phyloP scores from a whole-genome alignment of 2,888 invertebrate species.

The Notocelia uddmanniana region DNA sequence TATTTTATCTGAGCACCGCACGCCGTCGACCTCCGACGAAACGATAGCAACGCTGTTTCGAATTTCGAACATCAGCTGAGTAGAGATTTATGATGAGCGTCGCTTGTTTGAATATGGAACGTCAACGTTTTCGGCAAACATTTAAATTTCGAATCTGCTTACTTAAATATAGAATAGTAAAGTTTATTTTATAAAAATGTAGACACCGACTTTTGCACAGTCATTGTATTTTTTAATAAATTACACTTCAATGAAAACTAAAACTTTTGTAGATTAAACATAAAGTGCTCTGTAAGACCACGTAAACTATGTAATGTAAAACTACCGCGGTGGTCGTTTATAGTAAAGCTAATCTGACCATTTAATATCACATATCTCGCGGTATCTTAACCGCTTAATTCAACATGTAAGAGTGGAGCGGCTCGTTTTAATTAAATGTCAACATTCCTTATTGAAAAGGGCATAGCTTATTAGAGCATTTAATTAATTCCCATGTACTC shows the following conservation, averaged over 20 bases:
- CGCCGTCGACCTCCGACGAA: conserved; percentile 71
- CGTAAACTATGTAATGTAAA: conserved; percentile 25
- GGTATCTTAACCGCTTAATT: conserved; percentile 64
- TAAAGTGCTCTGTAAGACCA: background rate
- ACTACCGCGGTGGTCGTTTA: conserved; percentile 38
- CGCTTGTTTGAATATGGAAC: conserved; percentile 29
- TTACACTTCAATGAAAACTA: too few species aligned
- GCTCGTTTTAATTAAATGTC: conserved; percentile 75
- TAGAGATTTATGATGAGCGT: conserved; percentile 80
- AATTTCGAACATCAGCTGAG: conserved; percentile 81
- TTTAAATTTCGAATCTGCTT: conserved; percentile 24
- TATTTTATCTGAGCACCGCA: conserved; percentile 84
- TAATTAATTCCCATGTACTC: conserved; percentile 53
- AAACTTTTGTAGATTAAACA: conserved; percentile 9
- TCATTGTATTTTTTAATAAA: too few species aligned
- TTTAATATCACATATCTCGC: conserved; percentile 60
- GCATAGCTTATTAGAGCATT: conserved; percentile 67
- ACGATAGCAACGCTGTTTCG: conserved; percentile 75
- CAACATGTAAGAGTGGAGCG: conserved; percentile 57
- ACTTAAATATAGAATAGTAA: background rate
- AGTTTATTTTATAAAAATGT: background rate
- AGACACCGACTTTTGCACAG: background rate
- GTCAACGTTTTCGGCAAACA: conserved; percentile 23
- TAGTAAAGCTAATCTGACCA: conserved; percentile 43
- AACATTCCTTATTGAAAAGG: conserved; percentile 72